These are phyloP conservation scores for Sminthurides aquaticus DNA, from an alignment of 2,888 invertebrate genomes.

Conservation along the genomic window DNA sequence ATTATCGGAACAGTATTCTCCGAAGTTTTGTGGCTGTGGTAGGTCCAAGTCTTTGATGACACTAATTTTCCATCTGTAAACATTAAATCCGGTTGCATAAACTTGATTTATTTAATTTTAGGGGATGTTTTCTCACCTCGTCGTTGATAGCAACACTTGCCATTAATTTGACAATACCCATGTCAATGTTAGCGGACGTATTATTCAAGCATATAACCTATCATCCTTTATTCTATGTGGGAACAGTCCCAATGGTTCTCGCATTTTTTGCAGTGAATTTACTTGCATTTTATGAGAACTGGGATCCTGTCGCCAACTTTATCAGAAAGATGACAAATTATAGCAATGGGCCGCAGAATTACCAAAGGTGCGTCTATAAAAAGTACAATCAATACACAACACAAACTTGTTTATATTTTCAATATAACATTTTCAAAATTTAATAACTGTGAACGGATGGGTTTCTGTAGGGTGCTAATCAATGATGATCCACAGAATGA, in stretches of 20 bases:
- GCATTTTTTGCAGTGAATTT: slow-evolving; percentile 65
- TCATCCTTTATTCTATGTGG: slow-evolving; percentile 58
- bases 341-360: slow-evolving; percentile 9
- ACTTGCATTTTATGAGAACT: slow-evolving; percentile 69
- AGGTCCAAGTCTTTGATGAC: too few species aligned
- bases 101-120: slow-evolving; percentile 50
- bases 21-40: slow-evolving; percentile 90
- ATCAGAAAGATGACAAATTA: slow-evolving; percentile 49
- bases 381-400: too few species aligned
- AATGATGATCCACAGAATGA: slow-evolving; percentile 62
- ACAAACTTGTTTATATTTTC: too few species aligned
- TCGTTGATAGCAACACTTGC: slow-evolving; percentile 79
- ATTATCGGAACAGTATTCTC: slow-evolving; percentile 83
- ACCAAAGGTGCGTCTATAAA: slow-evolving; percentile 29
- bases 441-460: not conserved
- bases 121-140: slow-evolving; percentile 91
- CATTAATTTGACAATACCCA: slow-evolving; percentile 77
- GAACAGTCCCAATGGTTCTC: slow-evolving; percentile 67
- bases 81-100: too few species aligned
- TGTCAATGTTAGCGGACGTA: slow-evolving; percentile 79
- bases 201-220: slow-evolving; percentile 62
- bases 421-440: too few species aligned
- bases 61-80: too few species aligned
- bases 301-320: slow-evolving; percentile 65
- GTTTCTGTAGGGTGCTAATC: slow-evolving; percentile 53